Percentiles rank a stretch among this genome's conserved stretches.
Evolutionary conservation across 2,888 invertebrate species (phyloP).

Genomic region (Caenorhabditis sinica): DNA sequence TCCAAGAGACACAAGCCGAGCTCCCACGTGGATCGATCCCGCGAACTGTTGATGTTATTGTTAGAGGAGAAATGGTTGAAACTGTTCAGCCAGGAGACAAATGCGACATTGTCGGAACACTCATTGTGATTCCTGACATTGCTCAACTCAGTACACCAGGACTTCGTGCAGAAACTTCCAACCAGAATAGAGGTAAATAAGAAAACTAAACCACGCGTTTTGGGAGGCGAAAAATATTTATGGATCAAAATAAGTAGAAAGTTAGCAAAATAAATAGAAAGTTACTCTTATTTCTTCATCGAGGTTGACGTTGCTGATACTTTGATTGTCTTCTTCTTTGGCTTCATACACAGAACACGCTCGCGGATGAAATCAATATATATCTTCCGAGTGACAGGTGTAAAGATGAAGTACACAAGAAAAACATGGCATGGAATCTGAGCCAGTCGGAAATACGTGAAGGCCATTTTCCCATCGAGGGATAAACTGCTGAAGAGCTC

Average conservation of each 20-base stretch:
- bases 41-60: slow-evolving; percentile 93
- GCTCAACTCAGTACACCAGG: slow-evolving; percentile 91
- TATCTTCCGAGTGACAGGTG: slow-evolving; percentile 48
- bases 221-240: not conserved
- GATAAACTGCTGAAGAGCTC: slow-evolving; percentile 46
- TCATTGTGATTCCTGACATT: slow-evolving; percentile 98
- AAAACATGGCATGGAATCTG: slow-evolving; percentile 55
- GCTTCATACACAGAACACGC: slow-evolving; percentile 43
- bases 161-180: slow-evolving; percentile 68
- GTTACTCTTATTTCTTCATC: slow-evolving; percentile 15
- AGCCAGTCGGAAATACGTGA: slow-evolving; percentile 52
- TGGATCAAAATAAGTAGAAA: not conserved
- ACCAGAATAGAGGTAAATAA: slow-evolving; percentile 57
- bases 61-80: slow-evolving; percentile 97
- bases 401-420: slow-evolving; percentile 52
- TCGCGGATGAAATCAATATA: slow-evolving; percentile 40
- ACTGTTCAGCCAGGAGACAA: slow-evolving; percentile 92
- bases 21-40: slow-evolving; percentile 97
- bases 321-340: slow-evolving; percentile 34
- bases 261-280: not conserved
- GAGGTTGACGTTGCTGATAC: slow-evolving; percentile 28
- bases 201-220: not conserved
- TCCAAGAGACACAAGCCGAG: slow-evolving; percentile 98
- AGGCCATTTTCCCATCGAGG: slow-evolving; percentile 40
- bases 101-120: slow-evolving; percentile 95